These are phyloP conservation scores for Rhipidura dahli DNA, from an alignment of 2,113 vertebrate genomes.

Conservation along the genomic window DNA sequence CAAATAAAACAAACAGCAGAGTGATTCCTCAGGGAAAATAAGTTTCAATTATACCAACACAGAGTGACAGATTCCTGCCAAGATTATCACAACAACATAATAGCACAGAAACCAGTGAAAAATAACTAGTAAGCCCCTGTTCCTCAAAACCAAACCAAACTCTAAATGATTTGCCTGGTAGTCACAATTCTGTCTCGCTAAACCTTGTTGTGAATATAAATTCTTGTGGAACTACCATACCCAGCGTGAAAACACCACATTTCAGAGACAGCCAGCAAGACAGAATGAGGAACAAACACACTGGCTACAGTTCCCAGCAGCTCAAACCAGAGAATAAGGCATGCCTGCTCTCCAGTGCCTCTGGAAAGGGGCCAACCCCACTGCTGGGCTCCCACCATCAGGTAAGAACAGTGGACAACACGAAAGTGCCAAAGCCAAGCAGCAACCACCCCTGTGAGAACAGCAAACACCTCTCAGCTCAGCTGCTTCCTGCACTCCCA, in stretches of 20 bases:
- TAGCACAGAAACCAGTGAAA: slow-evolving; percentile 54
- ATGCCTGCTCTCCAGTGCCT: background rate
- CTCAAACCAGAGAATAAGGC: background rate
- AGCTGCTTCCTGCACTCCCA: background rate
- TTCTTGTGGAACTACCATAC: background rate
- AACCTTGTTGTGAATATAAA: background rate
- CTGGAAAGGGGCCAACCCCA: background rate
- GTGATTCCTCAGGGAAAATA: slow-evolving; percentile 64
- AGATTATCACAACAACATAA: slow-evolving; percentile 65
- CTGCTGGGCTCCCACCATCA: background rate
- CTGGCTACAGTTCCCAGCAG: background rate
- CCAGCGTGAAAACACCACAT: background rate
- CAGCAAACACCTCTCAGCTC: background rate
- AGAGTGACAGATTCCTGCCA: slow-evolving; percentile 66
- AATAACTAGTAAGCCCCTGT: slow-evolving; percentile 36
- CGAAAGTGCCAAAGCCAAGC: background rate
- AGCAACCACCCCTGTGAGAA: background rate
- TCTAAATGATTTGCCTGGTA: background rate
- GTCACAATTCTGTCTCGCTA: background rate
- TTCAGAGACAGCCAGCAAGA: background rate
- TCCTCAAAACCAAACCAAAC: slow-evolving; percentile 12
- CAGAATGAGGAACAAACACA: background rate
- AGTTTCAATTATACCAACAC: slow-evolving; percentile 67
- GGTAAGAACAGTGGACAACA: background rate
- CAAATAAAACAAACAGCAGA: slow-evolving; percentile 68